These are phyloP conservation scores for Reinhardtius hippoglossoides DNA, from an alignment of 2,113 vertebrate species.

Conservation along the genomic window DNA sequence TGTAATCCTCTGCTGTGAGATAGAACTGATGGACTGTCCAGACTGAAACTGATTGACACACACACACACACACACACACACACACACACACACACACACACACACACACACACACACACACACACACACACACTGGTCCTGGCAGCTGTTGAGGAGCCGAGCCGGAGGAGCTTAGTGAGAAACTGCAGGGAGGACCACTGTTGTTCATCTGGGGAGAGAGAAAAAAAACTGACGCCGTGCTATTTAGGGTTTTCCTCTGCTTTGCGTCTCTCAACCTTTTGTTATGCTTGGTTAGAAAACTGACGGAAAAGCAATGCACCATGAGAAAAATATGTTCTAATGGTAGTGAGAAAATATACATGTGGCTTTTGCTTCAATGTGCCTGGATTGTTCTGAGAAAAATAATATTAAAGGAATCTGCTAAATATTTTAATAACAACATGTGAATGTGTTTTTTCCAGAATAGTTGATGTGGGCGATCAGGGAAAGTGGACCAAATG, in stretches of 20 bases:
- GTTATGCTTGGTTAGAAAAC: constrained; percentile 38
- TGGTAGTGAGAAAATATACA: constrained; percentile 31
- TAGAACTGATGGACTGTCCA: constrained; percentile 13
- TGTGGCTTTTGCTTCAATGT: constrained; percentile 3
- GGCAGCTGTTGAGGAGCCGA: constrained; percentile 36
- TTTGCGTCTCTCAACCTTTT: constrained; percentile 16
- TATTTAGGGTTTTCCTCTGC: constrained; percentile 36
- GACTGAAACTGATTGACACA: constrained; percentile 11
- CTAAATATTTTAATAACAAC: neutral
- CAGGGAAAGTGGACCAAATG: neutral
- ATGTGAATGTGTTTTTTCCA: neutral
- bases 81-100: no score
- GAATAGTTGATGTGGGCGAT: neutral
- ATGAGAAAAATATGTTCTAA: constrained; percentile 26
- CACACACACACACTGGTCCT: constrained; percentile 7
- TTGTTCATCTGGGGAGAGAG: constrained; percentile 41
- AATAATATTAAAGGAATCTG: neutral
- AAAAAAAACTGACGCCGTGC: neutral
- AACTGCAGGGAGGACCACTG: constrained; percentile 54
- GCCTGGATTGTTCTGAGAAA: constrained; percentile 10
- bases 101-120: neutral
- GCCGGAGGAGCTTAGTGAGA: constrained; percentile 43
- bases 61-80: no score
- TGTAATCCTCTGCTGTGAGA: constrained; percentile 26
- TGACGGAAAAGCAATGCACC: constrained; percentile 23